phyloP scores from a whole-genome alignment of 2,113 vertebrate species.

The Labrus mixtus region DNA sequence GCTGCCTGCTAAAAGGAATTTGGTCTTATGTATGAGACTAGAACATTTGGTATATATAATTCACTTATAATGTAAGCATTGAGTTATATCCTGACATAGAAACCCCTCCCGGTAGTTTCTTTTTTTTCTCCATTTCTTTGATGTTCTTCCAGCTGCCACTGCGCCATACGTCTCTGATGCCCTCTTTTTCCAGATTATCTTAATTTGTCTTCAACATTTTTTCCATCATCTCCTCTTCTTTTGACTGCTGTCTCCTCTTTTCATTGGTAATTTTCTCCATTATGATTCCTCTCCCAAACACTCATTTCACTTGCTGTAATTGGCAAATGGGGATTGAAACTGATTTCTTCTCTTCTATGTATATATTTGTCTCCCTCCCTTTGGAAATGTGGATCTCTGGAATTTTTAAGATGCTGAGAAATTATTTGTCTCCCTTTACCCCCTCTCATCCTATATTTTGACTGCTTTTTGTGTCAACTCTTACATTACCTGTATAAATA shows the following conservation, averaged over 20 bases:
- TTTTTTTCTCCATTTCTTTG: not conserved
- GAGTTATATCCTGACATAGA: not conserved
- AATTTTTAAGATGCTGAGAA: not conserved
- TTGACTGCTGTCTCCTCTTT: not conserved
- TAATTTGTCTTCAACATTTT: not conserved
- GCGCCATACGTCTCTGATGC: not conserved
- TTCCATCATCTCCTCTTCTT: not conserved
- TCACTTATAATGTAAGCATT: not conserved
- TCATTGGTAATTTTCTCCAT: not conserved
- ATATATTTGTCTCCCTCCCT: not conserved
- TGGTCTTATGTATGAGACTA: not conserved
- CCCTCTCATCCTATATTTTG: too few species aligned
- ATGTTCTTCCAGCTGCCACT: not conserved
- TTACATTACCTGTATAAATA: too few species aligned
- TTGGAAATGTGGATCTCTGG: not conserved
- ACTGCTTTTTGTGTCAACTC: too few species aligned
- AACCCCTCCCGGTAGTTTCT: not conserved
- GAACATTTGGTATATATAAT: not conserved
- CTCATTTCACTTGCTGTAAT: slow-evolving; percentile 1
- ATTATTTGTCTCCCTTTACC: too few species aligned
- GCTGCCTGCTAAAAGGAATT: not conserved
- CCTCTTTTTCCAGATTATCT: not conserved
- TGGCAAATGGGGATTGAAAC: not conserved
- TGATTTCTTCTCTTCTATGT: too few species aligned
- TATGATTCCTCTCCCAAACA: too few species aligned